Conservation (phyloP, 1,140 invertebrate species). For the Gryon sp. region DNA sequence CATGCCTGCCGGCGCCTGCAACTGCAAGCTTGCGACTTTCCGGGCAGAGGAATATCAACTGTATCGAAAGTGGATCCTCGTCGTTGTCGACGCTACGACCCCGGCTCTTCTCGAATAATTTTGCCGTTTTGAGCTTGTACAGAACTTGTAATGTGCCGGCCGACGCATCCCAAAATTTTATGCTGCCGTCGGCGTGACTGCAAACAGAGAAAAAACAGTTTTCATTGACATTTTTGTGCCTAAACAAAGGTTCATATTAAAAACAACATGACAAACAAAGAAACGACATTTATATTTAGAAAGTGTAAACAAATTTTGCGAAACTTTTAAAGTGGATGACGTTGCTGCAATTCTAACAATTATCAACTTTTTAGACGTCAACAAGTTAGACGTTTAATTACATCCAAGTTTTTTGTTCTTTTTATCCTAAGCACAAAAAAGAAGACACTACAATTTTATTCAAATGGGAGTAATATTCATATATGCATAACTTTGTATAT, state of each 20-base stretch:
- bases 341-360: too few relatives aligned
- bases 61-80: constrained; percentile 96
- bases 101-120: constrained; percentile 91
- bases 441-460: too few relatives aligned
- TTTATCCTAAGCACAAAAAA: too few relatives aligned
- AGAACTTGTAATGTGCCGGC: constrained; percentile 95
- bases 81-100: constrained; percentile 82
- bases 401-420: too few relatives aligned
- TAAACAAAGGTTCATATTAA: too few relatives aligned
- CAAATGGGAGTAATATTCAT: too few relatives aligned
- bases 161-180: constrained; percentile 99
- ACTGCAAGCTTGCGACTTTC: constrained; percentile 94
- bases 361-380: too few relatives aligned
- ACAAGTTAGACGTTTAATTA: too few relatives aligned
- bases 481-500: too few relatives aligned
- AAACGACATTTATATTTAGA: too few relatives aligned
- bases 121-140: constrained; percentile 98
- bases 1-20: constrained; percentile 93
- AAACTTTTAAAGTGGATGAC: too few relatives aligned
- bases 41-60: constrained; percentile 93
- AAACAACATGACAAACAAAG: too few relatives aligned
- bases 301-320: not conserved
- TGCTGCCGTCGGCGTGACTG: constrained; percentile 96
- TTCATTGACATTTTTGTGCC: not conserved
- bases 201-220: constrained; percentile 61